A percentile compares a stretch with the other conserved stretches of the same genome.
Evolutionary conservation across 2,888 invertebrate genomes (phyloP).

Genomic region (Smittia sp.): DNA sequence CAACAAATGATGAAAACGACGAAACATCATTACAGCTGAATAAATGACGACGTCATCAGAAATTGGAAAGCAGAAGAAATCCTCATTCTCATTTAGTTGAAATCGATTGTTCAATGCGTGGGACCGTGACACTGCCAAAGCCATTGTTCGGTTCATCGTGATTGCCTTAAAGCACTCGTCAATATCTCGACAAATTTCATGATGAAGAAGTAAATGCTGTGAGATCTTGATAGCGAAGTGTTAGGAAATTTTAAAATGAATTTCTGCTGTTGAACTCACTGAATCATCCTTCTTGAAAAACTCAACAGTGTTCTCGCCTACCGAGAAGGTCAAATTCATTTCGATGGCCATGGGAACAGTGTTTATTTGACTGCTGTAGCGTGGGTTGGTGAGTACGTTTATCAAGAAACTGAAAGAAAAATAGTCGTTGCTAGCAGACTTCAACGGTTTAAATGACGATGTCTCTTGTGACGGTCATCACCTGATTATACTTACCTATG

Average conservation of each 20-base stretch:
- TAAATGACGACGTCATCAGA: conserved; percentile 51
- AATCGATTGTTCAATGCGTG: conserved; percentile 50
- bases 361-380: conserved; percentile 48
- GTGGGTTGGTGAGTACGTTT: conserved; percentile 51
- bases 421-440: too few relatives aligned
- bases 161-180: conserved; percentile 49
- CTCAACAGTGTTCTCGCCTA: conserved; percentile 45
- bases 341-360: conserved; percentile 46
- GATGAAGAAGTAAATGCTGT: conserved; percentile 19
- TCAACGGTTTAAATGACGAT: too few relatives aligned
- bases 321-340: conserved; percentile 47
- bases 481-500: too few relatives aligned
- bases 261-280: conserved; percentile 45
- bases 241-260: background rate
- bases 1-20: conserved; percentile 50
- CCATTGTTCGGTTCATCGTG: conserved; percentile 46
- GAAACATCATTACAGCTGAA: conserved; percentile 49
- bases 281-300: conserved; percentile 45
- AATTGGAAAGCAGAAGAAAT: conserved; percentile 50
- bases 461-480: too few relatives aligned
- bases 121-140: conserved; percentile 50
- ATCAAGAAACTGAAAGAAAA: too few relatives aligned
- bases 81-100: conserved; percentile 43
- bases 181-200: conserved; percentile 48
- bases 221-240: background rate